phyloP scores from a whole-genome alignment of 2,888 invertebrate genomes.

The Achlya flavicornis region DNA sequence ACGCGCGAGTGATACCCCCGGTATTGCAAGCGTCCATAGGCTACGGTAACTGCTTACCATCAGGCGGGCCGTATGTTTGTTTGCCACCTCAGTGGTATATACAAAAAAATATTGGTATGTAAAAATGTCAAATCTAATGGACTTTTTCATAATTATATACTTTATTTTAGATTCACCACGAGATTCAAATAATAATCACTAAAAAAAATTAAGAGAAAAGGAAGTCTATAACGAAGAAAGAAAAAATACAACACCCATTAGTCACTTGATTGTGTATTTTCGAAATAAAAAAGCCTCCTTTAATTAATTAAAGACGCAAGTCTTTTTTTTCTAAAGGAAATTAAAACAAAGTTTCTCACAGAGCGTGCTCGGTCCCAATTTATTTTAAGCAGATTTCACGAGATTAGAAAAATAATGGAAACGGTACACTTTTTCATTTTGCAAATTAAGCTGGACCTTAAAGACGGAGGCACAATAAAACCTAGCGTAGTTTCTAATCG shows the following conservation, averaged over 20 bases:
- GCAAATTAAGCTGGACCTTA: constrained; percentile 31
- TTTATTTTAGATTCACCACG: too few species aligned
- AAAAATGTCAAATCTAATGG: too few species aligned
- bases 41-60: too few species aligned
- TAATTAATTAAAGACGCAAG: constrained; percentile 64
- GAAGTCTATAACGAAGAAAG: too few species aligned
- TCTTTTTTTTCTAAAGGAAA: constrained; percentile 47
- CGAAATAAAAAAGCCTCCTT: constrained; percentile 38
- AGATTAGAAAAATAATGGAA: constrained; percentile 52
- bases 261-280: constrained; percentile 55
- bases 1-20: too few species aligned
- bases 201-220: too few species aligned
- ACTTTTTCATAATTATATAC: too few species aligned
- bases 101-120: too few species aligned
- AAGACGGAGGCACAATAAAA: neutral
- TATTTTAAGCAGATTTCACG: constrained; percentile 57
- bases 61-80: too few species aligned
- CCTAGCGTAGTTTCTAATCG: neutral
- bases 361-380: constrained; percentile 49
- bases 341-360: constrained; percentile 55
- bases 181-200: too few species aligned
- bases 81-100: too few species aligned
- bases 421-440: constrained; percentile 44
- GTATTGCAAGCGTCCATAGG: too few species aligned
- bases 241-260: constrained; percentile 49